Evolutionary conservation across 2,797 vertebrate genomes (phyloP), one percentile per base, ranked within the genome.

Genomic region (Microctenopoma steveboyesi): DNA sequence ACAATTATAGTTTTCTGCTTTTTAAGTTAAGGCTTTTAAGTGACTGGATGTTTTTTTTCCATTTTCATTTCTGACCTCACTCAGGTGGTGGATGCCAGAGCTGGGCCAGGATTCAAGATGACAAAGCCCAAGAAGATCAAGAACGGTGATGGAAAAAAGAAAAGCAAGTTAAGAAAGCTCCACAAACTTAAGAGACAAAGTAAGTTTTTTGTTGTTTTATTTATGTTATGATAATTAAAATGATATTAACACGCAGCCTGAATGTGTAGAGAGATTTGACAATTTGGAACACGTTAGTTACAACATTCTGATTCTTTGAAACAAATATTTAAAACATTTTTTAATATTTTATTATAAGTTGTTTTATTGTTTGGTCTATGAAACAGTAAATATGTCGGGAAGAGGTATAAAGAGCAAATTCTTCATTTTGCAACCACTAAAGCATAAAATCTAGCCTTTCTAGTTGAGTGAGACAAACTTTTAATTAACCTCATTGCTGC

Each of bases 81-180:
- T 58, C 68, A 95, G 94, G 95, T 95, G 82, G 95, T 95, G 52
- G 95, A 95, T 88, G 95, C 95, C 28, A 91, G 95, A 86, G 95
- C 95, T 45, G 95, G 95, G 1, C 95, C 95, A 5, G 95, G 95
- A 50, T 95, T 95, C 82, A 95, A 95, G 83, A 55, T 95, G 79
- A 94, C 94, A 25, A 95, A 95, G 81, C 95, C 95, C 51, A 95
- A 95, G 75, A 95, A 95, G 86, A 89, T 94, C 15, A 95, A 95
- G 74, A 93, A 89, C 63, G 75, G 83, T 4, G 94, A 94, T 49
- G 93, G 92, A 28, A 94, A 94, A 83, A 95, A 90, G 82, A 95
- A 95, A 77, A 94, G 90, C 89, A 94, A 95, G 46, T 89, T 95
- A 50, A 93, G 89, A 78, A 92, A 84, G 84, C 91, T 95, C 22